These are phyloP conservation scores for Stichodactyla mertensii DNA, from an alignment of 64 coral and sea anemone genomes.

Conservation along the genomic window DNA sequence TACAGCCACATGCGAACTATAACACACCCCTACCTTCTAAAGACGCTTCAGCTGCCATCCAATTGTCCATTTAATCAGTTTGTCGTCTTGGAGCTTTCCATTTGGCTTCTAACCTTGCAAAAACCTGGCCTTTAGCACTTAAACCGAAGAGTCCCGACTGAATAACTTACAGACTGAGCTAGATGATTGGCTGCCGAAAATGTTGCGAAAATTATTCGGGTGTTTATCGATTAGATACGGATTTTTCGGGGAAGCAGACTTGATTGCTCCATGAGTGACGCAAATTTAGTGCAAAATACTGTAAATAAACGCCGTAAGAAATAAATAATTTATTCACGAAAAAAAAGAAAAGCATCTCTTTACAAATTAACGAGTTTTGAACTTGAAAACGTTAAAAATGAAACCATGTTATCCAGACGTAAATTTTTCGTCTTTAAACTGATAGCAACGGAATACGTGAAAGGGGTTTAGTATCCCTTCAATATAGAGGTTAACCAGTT, in stretches of 20 bases:
- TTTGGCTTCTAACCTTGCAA: too few species aligned
- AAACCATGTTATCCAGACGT: neutral
- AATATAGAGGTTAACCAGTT: conserved; percentile 50
- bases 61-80: too few species aligned
- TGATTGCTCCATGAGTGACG: too few species aligned
- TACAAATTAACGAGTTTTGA: neutral
- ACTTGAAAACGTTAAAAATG: neutral
- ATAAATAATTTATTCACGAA: neutral
- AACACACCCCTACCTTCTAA: too few species aligned
- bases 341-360: neutral
- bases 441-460: too few species aligned
- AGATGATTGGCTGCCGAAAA: neutral
- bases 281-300: neutral
- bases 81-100: too few species aligned
- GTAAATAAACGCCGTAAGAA: neutral
- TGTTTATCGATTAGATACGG: too few species aligned
- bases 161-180: neutral
- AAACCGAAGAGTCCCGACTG: neutral
- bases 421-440: too few species aligned
- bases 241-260: too few species aligned
- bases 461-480: neutral
- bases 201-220: neutral
- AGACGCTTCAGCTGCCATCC: too few species aligned
- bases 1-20: too few species aligned
- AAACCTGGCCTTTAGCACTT: neutral